Conservation (phyloP, 2,113 vertebrate species). For the Lontra canadensis region DNA sequence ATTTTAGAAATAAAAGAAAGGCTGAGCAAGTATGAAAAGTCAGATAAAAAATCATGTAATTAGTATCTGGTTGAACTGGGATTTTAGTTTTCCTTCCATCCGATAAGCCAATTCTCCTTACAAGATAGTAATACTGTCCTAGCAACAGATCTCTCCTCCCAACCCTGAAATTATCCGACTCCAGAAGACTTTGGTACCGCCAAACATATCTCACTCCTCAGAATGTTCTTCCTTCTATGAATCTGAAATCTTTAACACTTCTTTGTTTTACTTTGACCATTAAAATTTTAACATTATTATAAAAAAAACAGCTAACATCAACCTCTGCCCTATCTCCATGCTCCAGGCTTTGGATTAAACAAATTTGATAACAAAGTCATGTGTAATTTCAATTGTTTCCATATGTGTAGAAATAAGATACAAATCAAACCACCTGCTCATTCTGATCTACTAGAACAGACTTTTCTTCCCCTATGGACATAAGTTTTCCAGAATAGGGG, state of each 20-base stretch:
- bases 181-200: not conserved
- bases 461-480: not conserved
- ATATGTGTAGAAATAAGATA: not conserved
- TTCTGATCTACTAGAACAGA: not conserved
- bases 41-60: not conserved
- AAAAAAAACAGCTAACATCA: not conserved
- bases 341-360: not conserved
- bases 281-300: not conserved
- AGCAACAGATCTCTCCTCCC: not conserved
- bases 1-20: not conserved
- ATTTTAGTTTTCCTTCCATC: not conserved
- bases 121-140: not conserved
- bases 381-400: not conserved
- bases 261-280: not conserved
- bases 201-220: not conserved
- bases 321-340: not conserved
- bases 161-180: not conserved
- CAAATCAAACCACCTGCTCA: not conserved
- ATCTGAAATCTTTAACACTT: not conserved
- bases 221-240: slow-evolving; percentile 4
- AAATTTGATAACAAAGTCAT: not conserved
- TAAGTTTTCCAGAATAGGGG: not conserved
- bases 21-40: not conserved
- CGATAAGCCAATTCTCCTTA: not conserved
- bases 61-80: not conserved